These are phyloP conservation scores for Aphelenchoides fujianensis DNA, from an alignment of 1,140 invertebrate species.

Conservation along the genomic window DNA sequence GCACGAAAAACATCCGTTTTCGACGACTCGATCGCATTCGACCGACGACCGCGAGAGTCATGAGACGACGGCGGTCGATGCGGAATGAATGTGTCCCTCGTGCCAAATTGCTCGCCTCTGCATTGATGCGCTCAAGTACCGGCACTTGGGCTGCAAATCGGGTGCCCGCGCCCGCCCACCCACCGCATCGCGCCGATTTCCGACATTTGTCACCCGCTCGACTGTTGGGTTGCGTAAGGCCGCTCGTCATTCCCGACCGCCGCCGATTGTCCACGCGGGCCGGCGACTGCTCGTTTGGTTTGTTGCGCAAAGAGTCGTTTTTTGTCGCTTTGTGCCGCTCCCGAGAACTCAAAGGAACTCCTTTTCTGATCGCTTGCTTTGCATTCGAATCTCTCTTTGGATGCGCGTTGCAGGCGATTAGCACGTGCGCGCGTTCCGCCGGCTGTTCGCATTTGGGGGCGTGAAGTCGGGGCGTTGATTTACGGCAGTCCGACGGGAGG, in stretches of 20 bases:
- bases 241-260: not conserved
- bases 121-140: not conserved
- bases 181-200: not conserved
- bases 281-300: not conserved
- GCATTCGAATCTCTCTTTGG: no score
- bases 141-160: not conserved
- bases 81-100: not conserved
- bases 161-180: not conserved
- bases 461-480: not conserved
- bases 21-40: no score
- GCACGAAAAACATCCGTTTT: no score
- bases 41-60: not conserved
- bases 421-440: not conserved
- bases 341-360: not conserved
- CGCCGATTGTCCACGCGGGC: not conserved
- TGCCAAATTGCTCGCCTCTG: not conserved
- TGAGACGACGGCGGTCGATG: not conserved
- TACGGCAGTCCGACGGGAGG: not conserved
- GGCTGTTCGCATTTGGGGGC: no score
- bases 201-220: constrained; percentile 1
- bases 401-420: no score
- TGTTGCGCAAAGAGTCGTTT: not conserved
- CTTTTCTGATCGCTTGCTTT: no score
- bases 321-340: not conserved
- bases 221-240: not conserved